Evolutionary conservation across 1,140 invertebrate species (phyloP), one percentile per base, ranked within the genome.

Genomic region (Macrosteles quadrilineatus): DNA sequence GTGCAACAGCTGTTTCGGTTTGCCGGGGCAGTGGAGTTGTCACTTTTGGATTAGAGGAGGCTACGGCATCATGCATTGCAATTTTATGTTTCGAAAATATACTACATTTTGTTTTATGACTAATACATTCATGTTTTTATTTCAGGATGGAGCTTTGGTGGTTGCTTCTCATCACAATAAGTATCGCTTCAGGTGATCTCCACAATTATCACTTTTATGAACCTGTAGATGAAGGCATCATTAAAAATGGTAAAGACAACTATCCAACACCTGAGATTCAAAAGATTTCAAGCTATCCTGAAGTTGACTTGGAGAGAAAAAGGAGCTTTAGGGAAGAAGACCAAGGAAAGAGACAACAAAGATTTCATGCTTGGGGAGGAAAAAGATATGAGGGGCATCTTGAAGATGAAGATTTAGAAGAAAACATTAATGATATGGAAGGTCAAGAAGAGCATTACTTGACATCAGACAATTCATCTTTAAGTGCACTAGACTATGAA

Each of bases 111-210:
- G n/a, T n/a, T n/a, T n/a, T n/a, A 57, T 25, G 2, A 57, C 14
- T 57, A 57, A 57, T 25, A 9, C 9, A 19, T 25, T 57, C 25
- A 57, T 25, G 21, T 25, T 57, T 66, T 2, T 69, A 55, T 69
- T 69, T 27, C 68, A 69, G 68, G 32, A 69, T 69, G 68, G 19
- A 45, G 14, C 6, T 17, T 40, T 69, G 57, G 57, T 69, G 57
- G 68, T 69, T 53, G 68, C 21, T 63, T 14, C 23, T 69, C 6
- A 21, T 62, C 40, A 62, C 29, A 36, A n/a, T 64, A 55, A 53
- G 59, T 23, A 19, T 47, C 3, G 53, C 31, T 4, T 17, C 11
- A 1, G 23, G 25, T 25, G 40, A 23, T 17, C 19, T 19, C 2
- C 17, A 40, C 1, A 43, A 14, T 27, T 27, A 32, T 9, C 19